Base-by-base conservation (phyloP, 1,140 invertebrate genomes). In the Hyphantria cunea region DNA sequence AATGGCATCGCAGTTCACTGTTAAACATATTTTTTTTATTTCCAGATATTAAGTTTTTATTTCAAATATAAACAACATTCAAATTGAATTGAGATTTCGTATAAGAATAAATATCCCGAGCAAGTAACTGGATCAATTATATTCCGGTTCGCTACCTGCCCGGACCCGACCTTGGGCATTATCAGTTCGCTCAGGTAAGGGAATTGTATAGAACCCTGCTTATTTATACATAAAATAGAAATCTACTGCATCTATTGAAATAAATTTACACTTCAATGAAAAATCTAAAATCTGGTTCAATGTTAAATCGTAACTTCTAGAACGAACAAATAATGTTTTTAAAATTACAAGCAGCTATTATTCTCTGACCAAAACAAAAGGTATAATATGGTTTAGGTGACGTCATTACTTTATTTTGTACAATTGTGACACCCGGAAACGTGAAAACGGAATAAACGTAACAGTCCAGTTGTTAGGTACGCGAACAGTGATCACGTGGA, bases 101-200 rank as follows among this genome's bases (percentile, higher is more conserved):
- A 47, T 33, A 52, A 50, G 37, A 63, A 63, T 61, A 62, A 67
- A 67, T 58, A 67, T 62, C 48, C 59, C 45, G 47, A 62, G 42
- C 47, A 62, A 60, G 52, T 13, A 59, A 42, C 65, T 61, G 73
- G 69, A 69, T 71, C 67, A 66, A 80, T 71, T 76, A 73, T 76
- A 82, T 74, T 82, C 73, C 72, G 70, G 67, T 66, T 70, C 61
- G 72, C 80, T 84, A 83, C 84, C 82, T 82, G 82, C 78, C 66
- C 50, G 55, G 48, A 47, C 64, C 63, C 64, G 63, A 74, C 64
- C 55, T 64, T 64, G 67, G 63, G 52, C 60, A 69, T 76, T 76
- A 75, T 75, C 73, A 74, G 67, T 69, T 56, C 66, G 49, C 66
- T 68, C 84, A 84, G 82, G 84, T 86, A 86, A 77, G 70, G 66